phyloP scores from a whole-genome alignment of 2,888 invertebrate genomes.

The Lycophotia porphyrea region DNA sequence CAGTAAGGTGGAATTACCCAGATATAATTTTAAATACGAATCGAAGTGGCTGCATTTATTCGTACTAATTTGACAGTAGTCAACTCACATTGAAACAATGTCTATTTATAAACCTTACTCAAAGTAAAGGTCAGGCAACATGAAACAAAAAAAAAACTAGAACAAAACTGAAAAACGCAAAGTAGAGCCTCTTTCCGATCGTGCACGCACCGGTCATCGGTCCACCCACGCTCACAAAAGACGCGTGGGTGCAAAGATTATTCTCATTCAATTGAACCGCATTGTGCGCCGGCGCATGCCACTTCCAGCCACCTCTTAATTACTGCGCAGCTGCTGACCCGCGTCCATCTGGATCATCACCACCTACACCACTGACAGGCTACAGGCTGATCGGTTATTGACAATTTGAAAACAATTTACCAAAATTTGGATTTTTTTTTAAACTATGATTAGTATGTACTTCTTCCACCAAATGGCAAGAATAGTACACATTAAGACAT shows the following conservation, averaged over 20 bases:
- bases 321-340: conserved; percentile 89
- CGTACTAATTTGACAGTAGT: conserved; percentile 20
- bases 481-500: background rate
- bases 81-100: background rate
- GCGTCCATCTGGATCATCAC: conserved; percentile 88
- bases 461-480: background rate
- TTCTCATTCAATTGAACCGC: conserved; percentile 90
- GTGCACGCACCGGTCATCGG: conserved; percentile 83
- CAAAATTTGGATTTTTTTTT: background rate
- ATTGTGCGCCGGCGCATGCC: conserved; percentile 90
- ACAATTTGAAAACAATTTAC: background rate
- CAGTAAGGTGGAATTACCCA: conserved; percentile 4
- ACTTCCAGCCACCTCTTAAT: conserved; percentile 90
- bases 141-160: conserved; percentile 8
- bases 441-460: background rate
- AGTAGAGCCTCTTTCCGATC: conserved; percentile 78
- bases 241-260: conserved; percentile 90
- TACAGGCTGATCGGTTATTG: conserved; percentile 79
- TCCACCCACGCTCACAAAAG: conserved; percentile 89
- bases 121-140: conserved; percentile 32
- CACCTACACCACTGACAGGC: conserved; percentile 80
- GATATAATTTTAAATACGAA: conserved; percentile 11
- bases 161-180: conserved; percentile 48
- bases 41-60: conserved; percentile 26
- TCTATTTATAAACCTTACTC: conserved; percentile 20